These are phyloP conservation scores for Cebus imitator DNA, from an alignment of 2,113 vertebrate genomes.

Conservation along the genomic window DNA sequence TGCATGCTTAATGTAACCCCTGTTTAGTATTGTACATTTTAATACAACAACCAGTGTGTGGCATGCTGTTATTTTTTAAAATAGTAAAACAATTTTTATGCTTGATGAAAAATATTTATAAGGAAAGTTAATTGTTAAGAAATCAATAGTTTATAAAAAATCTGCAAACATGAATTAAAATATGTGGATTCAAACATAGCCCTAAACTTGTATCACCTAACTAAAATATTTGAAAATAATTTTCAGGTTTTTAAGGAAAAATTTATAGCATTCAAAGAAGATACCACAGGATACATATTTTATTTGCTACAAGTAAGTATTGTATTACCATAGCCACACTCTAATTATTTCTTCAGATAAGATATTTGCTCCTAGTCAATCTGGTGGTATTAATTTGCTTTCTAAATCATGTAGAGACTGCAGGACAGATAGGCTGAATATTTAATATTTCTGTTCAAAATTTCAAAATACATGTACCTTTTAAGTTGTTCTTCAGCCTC, in stretches of 20 bases:
- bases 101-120: background rate
- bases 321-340: background rate
- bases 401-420: background rate
- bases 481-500: background rate
- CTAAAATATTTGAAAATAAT: slow-evolving; percentile 39
- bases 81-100: background rate
- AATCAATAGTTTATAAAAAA: background rate
- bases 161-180: background rate
- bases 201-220: background rate
- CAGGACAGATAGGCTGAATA: background rate
- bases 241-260: background rate
- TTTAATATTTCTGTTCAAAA: background rate
- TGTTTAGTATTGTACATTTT: background rate
- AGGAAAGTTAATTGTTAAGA: background rate
- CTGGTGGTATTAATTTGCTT: background rate
- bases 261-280: background rate
- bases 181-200: background rate
- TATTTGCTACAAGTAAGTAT: background rate
- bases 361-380: background rate
- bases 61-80: background rate
- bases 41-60: background rate
- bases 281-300: background rate
- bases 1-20: background rate
- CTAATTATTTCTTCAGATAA: background rate
- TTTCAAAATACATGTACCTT: background rate